Evolutionary conservation across 2,113 vertebrate genomes (phyloP), one percentile per base, ranked within the genome.

Genomic region (Setophaga petechia): DNA sequence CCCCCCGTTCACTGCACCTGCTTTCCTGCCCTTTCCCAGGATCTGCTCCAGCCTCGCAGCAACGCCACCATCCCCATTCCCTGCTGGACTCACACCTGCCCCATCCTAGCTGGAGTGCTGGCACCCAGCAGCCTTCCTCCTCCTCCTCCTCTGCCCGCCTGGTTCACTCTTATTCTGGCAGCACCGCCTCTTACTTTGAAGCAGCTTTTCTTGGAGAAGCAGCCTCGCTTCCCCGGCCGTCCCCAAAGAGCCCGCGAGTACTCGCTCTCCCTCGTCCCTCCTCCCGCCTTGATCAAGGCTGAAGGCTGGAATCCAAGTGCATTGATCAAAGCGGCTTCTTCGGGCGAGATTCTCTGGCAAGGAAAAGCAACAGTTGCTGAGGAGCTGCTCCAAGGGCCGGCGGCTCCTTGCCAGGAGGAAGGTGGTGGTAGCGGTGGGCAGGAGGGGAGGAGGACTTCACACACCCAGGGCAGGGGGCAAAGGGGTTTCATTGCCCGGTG

Each of bases 271-370:
- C 27, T 6, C 10, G 0, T 93, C 91, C 94, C 95, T 96, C 93
- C 95, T 55, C 65, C 89, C 37, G 93, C 92, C 96, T 96, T 93
- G 83, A 96, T 97, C 95, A 95, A 94, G 89, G 83, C 91, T 96
- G 87, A 92, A 90, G 94, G 83, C 94, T 97, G 94, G 68, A 95
- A 95, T 96, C 94, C 91, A 96, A 96, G 78, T 0, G 46, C 73
- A 7, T 85, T 94, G 94, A 97, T 97, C 95, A 96, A 95, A 97
- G 88, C 43, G 0, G 71, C 59, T 83, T 92, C 95, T 90, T 22
- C 2, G 21, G 83, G 89, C 68, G 19, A 96, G 87, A 90, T 90
- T 83, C 58, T 6, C 79, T 84, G 84, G 87, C 6, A 5, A 90
- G 87, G 63, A 94, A 78, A 77, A 89, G 88, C 88, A 87, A 25